These are phyloP conservation scores for Nysson spinosus DNA, from an alignment of 2,888 invertebrate genomes.

Conservation along the genomic window DNA sequence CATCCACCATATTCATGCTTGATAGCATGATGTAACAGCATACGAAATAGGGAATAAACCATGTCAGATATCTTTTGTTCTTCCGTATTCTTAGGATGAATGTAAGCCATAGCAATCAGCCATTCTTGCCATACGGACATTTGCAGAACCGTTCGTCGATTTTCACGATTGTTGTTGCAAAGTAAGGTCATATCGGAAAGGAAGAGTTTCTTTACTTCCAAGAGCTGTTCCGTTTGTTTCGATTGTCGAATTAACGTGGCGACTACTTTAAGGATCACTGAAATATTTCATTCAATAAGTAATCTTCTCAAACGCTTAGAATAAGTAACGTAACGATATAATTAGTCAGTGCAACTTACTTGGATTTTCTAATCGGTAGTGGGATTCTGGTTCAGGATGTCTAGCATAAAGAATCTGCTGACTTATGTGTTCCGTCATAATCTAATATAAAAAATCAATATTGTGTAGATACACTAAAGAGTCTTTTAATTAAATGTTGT, in stretches of 20 bases:
- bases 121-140: slow-evolving; percentile 99
- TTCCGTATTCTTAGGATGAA: slow-evolving; percentile 96
- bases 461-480: neutral
- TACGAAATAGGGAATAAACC: slow-evolving; percentile 98
- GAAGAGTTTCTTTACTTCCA: slow-evolving; percentile 97
- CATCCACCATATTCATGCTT: slow-evolving; percentile 99
- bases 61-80: slow-evolving; percentile 98
- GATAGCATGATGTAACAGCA: slow-evolving; percentile 98
- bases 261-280: slow-evolving; percentile 99
- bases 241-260: slow-evolving; percentile 98
- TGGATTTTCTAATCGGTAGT: slow-evolving; percentile 96
- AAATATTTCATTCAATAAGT: slow-evolving; percentile 45
- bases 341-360: slow-evolving; percentile 82
- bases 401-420: slow-evolving; percentile 95
- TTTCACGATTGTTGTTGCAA: slow-evolving; percentile 98
- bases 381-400: slow-evolving; percentile 97
- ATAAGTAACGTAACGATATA: neutral
- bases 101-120: slow-evolving; percentile 99
- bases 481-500: neutral
- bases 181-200: slow-evolving; percentile 98
- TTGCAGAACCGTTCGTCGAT: slow-evolving; percentile 96
- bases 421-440: slow-evolving; percentile 97
- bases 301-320: neutral
- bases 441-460: slow-evolving; percentile 75
- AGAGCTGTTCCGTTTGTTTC: slow-evolving; percentile 92